These are phyloP conservation scores for Ibycter americanus DNA, from an alignment of 2,797 vertebrate species.

Conservation along the genomic window DNA sequence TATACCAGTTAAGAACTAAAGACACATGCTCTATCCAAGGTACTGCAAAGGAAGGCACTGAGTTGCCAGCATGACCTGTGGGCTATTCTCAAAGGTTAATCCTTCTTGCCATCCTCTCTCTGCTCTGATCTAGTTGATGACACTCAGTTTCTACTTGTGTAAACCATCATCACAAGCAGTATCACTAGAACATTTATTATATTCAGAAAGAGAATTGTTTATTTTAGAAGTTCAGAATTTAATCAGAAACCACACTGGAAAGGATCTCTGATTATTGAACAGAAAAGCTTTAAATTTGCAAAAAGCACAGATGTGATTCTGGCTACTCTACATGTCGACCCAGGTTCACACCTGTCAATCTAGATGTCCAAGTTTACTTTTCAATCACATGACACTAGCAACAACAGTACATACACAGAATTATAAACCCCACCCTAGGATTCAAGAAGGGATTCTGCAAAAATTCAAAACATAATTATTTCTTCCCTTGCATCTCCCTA, in stretches of 20 bases:
- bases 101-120: not conserved
- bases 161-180: not conserved
- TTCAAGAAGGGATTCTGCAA: not conserved
- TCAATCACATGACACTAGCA: not conserved
- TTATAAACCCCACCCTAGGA: not conserved
- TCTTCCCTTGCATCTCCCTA: not conserved
- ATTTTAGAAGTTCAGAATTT: not conserved
- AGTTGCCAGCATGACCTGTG: rapidly evolving
- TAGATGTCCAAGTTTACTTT: not conserved
- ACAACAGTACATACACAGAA: not conserved
- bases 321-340: not conserved
- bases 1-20: not conserved
- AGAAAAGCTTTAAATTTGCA: not conserved
- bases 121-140: not conserved
- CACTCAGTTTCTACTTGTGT: not conserved
- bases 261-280: not conserved
- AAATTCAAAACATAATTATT: rapidly evolving
- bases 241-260: not conserved
- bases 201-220: not conserved
- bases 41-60: not conserved
- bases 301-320: not conserved
- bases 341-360: not conserved
- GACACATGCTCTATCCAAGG: not conserved
- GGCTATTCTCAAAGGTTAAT: not conserved
- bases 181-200: not conserved